A percentile compares a stretch with the other conserved stretches of the same genome.
Evolutionary conservation across 2,113 vertebrate species (phyloP).

Genomic region (Cinclus cinclus): DNA sequence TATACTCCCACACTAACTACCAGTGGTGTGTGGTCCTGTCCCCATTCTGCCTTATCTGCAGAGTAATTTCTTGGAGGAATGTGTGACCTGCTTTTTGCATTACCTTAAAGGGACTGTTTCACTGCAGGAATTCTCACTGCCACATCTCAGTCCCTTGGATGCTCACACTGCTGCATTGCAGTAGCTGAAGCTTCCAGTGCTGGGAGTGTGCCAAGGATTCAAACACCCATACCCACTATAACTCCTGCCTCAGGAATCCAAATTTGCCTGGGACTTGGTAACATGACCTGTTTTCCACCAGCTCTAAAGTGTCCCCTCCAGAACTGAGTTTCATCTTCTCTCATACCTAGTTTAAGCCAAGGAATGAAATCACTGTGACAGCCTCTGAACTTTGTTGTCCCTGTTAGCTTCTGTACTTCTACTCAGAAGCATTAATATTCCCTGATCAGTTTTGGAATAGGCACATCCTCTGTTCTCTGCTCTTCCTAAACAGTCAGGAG

Average conservation of each 20-base stretch:
- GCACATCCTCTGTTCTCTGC: neutral
- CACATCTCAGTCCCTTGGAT: neutral
- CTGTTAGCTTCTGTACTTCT: neutral
- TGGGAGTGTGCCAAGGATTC: neutral
- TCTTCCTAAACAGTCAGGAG: neutral
- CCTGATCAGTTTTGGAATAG: neutral
- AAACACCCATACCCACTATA: neutral
- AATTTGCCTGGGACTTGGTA: constrained; percentile 20
- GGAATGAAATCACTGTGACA: constrained; percentile 11
- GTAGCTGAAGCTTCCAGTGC: constrained; percentile 1
- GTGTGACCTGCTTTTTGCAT: neutral
- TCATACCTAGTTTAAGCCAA: neutral
- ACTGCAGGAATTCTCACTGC: neutral
- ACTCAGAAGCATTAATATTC: neutral
- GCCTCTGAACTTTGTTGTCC: neutral
- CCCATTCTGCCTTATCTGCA: neutral
- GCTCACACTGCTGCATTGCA: neutral
- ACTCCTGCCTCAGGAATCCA: constrained; percentile 15
- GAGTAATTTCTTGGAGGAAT: neutral
- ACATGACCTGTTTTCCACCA: constrained; percentile 45
- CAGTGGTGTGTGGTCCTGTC: neutral
- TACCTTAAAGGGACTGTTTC: neutral
- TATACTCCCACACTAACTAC: neutral
- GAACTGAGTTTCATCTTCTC: constrained; percentile 21
- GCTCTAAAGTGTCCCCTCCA: neutral